Evolutionary conservation across 2,797 vertebrate species (phyloP).

Genomic region (Picus viridis): DNA sequence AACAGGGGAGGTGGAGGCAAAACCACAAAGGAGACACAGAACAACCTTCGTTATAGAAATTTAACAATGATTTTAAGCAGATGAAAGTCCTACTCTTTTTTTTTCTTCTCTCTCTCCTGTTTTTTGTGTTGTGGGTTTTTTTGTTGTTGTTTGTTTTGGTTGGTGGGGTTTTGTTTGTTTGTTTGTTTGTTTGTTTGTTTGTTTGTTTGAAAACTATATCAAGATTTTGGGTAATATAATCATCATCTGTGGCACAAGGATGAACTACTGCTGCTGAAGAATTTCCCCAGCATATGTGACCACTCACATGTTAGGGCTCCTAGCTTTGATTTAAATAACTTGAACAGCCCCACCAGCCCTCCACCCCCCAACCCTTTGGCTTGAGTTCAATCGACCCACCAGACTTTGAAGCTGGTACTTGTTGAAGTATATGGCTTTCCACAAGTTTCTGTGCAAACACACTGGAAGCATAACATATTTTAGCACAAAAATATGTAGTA

Average conservation of each 20-base stretch:
- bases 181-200: too few relatives aligned
- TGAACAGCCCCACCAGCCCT: background rate
- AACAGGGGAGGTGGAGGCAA: background rate
- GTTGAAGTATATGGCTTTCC: background rate
- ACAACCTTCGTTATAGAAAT: background rate
- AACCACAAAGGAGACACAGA: background rate
- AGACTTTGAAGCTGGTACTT: background rate
- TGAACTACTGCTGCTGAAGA: background rate
- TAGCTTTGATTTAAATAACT: background rate
- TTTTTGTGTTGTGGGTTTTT: too few relatives aligned
- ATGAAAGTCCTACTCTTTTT: rapidly evolving
- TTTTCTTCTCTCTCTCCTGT: background rate
- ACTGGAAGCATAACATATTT: background rate
- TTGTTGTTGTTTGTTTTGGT: too few relatives aligned
- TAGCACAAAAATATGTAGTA: background rate
- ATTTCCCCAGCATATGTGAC: background rate
- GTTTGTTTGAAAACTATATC: background rate
- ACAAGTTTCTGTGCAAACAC: background rate
- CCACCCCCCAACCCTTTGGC: background rate
- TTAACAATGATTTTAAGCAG: background rate
- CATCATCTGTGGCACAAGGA: background rate
- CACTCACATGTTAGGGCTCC: background rate
- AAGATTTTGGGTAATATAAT: background rate
- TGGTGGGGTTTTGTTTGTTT: too few relatives aligned
- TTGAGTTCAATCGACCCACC: background rate